phyloP scores from a whole-genome alignment of 2,113 vertebrate genomes.

The Canis aureus region DNA sequence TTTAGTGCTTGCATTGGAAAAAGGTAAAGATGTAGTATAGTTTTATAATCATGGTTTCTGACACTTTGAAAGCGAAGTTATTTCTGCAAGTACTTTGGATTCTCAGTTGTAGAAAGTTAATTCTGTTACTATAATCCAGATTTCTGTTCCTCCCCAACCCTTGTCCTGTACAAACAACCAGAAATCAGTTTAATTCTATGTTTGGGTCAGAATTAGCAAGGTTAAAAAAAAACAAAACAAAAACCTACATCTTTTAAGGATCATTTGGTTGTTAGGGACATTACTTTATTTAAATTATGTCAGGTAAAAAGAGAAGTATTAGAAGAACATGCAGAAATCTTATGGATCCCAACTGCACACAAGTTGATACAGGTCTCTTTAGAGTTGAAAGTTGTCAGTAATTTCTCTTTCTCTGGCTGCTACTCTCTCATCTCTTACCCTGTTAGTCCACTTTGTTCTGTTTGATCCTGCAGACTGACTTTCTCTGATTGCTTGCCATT shows the following conservation, averaged over 20 bases:
- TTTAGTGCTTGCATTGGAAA: constrained; percentile 14
- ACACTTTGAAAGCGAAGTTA: constrained; percentile 9
- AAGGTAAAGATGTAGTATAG: neutral
- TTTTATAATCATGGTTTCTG: constrained; percentile 37
- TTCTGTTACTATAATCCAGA: neutral
- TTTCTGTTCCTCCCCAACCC: neutral
- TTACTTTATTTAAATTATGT: constrained; percentile 19
- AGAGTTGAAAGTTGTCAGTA: neutral
- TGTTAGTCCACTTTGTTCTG: neutral
- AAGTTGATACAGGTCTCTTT: neutral
- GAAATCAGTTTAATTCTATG: neutral
- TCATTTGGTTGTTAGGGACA: constrained; percentile 7
- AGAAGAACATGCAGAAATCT: neutral
- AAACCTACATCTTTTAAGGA: neutral
- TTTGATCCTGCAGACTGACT: neutral
- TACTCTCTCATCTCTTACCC: neutral
- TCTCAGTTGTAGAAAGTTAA: neutral
- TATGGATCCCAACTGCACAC: neutral
- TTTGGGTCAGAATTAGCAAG: constrained; percentile 3
- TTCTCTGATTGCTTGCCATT: constrained; percentile 17
- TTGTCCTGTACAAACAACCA: neutral
- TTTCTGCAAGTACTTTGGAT: neutral
- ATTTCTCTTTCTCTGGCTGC: neutral
- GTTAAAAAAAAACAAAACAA: neutral
- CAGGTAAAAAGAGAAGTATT: neutral